These are phyloP conservation scores for Rhingia campestris DNA, from an alignment of 2,888 invertebrate species.

Conservation along the genomic window DNA sequence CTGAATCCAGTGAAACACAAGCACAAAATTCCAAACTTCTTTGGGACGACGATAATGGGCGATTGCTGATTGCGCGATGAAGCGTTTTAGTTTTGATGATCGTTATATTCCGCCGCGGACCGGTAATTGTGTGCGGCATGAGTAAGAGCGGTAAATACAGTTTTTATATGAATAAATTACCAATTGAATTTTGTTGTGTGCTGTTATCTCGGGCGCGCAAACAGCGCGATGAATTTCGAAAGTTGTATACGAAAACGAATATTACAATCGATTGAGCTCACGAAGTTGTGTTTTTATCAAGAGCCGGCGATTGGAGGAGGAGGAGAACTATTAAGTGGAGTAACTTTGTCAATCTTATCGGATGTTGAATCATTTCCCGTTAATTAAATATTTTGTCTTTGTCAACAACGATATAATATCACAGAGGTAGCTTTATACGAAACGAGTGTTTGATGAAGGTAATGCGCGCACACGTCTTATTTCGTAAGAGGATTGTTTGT, in stretches of 20 bases:
- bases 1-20: constrained; percentile 1
- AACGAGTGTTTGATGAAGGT: background rate
- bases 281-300: constrained; percentile 9
- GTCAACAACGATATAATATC: background rate
- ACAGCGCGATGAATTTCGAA: constrained; percentile 43
- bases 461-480: background rate
- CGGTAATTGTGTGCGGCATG: constrained; percentile 39
- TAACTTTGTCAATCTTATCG: constrained; percentile 38
- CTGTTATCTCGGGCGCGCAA: constrained; percentile 26
- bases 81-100: constrained; percentile 41
- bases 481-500: background rate
- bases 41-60: constrained; percentile 17
- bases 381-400: constrained; percentile 19
- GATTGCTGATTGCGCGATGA: constrained; percentile 40
- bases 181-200: constrained; percentile 9
- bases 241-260: constrained; percentile 12
- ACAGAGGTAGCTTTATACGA: no score
- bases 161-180: constrained; percentile 41
- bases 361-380: constrained; percentile 38
- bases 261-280: constrained; percentile 37
- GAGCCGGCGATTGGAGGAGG: background rate
- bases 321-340: constrained; percentile 27
- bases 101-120: constrained; percentile 3
- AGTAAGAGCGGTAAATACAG: constrained; percentile 43
- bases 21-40: constrained; percentile 24